phyloP scores from a whole-genome alignment of 2,888 invertebrate species.

The Drosophila nr. fundita region DNA sequence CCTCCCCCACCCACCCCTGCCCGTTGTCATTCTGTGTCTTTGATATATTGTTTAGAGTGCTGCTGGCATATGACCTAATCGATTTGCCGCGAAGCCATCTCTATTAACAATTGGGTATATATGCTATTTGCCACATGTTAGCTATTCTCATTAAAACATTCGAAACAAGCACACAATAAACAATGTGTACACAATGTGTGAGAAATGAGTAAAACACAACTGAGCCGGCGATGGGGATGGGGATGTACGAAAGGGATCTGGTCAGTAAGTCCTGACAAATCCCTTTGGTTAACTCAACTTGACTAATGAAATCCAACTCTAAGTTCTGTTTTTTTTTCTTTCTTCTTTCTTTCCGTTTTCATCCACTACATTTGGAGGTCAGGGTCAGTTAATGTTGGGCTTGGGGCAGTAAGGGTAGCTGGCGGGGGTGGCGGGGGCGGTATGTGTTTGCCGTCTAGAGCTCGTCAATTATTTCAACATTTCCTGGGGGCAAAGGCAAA shows the following conservation, averaged over 20 bases:
- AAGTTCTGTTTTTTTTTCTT: neutral
- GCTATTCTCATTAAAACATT: conserved; percentile 38
- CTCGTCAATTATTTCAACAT: conserved; percentile 62
- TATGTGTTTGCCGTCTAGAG: conserved; percentile 38
- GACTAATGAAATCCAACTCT: conserved; percentile 52
- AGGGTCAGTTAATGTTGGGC: conserved; percentile 39
- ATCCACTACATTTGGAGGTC: conserved; percentile 40
- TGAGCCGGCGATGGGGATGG: neutral
- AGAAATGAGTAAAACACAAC: conserved; percentile 13
- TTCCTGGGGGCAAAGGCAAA: conserved; percentile 58
- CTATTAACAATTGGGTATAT: conserved; percentile 40
- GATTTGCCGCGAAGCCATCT: conserved; percentile 64
- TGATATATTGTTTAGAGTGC: conserved; percentile 66
- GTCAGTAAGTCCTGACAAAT: conserved; percentile 31
- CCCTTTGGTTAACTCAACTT: conserved; percentile 36
- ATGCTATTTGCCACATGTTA: conserved; percentile 11
- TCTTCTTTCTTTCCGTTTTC: neutral
- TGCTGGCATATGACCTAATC: conserved; percentile 64
- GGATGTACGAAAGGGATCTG: neutral
- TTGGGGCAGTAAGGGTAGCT: neutral
- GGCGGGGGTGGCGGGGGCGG: neutral
- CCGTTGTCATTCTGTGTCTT: conserved; percentile 36
- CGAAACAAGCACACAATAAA: conserved; percentile 2
- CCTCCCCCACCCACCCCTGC: neutral
- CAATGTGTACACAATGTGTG: conserved; percentile 27